Percentiles rank a stretch among this genome's conserved stretches.
These are phyloP conservation scores for Coccyzus lansbergi DNA, from an alignment of 2,797 vertebrate species.

Conservation along the genomic window DNA sequence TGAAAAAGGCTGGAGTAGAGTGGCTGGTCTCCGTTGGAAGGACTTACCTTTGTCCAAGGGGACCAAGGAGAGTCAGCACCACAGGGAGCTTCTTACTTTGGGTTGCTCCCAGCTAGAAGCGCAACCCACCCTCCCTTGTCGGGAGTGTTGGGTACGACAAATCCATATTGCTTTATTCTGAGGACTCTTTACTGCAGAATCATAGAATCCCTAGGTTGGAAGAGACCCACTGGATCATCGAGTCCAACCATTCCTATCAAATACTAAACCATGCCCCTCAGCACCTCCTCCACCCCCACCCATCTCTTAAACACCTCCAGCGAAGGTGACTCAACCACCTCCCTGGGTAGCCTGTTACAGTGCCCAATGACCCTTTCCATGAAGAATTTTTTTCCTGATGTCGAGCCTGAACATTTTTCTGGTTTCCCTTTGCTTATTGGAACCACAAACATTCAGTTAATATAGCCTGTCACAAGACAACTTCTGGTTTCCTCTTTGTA, in stretches of 20 bases:
- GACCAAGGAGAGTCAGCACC: not conserved
- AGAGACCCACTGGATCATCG: too few species aligned
- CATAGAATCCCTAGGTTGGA: too few species aligned
- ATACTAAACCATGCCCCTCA: too few species aligned
- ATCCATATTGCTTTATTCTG: not conserved
- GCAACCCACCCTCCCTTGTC: not conserved
- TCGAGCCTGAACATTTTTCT: not conserved
- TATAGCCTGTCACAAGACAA: slow-evolving; percentile 1
- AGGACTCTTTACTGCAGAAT: not conserved
- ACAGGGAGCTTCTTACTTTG: not conserved
- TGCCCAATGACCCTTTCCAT: too few species aligned
- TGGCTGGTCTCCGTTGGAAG: not conserved
- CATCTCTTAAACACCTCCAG: too few species aligned
- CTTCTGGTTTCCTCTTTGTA: not conserved
- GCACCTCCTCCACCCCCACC: too few species aligned
- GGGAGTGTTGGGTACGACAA: not conserved
- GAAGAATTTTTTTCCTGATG: too few species aligned
- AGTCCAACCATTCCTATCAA: too few species aligned
- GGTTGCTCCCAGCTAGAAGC: not conserved
- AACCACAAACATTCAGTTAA: not conserved
- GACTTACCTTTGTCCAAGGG: not conserved
- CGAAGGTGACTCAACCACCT: too few species aligned
- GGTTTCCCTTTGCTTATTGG: not conserved
- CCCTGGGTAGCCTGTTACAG: too few species aligned
- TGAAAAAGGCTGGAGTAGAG: not conserved